Evolutionary conservation across 1,140 invertebrate genomes (phyloP), one percentile per base, ranked within the genome.

Genomic region (Thereuonema tuberculata): DNA sequence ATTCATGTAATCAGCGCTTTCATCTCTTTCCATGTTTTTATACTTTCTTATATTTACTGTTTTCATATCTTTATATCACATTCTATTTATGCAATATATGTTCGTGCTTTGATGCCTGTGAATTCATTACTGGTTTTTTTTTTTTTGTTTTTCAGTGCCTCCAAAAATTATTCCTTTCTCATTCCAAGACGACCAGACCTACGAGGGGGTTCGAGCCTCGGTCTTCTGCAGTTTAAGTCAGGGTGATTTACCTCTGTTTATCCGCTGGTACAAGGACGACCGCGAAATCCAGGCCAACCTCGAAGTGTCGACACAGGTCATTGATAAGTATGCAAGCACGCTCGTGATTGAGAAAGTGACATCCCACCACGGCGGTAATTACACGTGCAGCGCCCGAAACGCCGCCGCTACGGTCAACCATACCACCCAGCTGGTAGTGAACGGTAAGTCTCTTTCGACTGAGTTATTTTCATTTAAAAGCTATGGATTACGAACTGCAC

Each of bases 381-480:
- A 76, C 63, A 73, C 72, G 0, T 78, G 76, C 61, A 67, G 69
- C 23, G 75, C 74, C 1, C 63, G 61, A 37, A 80, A 78, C 67
- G 55, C 63, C 28, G 75, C 72, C 27, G 76, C 87, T 31, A 79
- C 81, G 53, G 87, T 86, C 64, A 74, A 78, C 21, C 84, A 85
- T 65, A 82, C 84, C 3, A 83, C 87, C 23, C 81, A 81, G 0
- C 76, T 93, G 0, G 86, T 84, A 25, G 88, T 93, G 0, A 87
- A 89, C 72, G 87, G 89, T 93, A 78, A 78, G 73, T 49, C 31
- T 37, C 5, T n/a, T n/a, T n/a, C n/a, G n/a, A n/a, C n/a, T n/a
- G n/a, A n/a, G n/a, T n/a, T n/a, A n/a, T n/a, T n/a, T n/a, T n/a
- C n/a, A n/a, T n/a, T n/a, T n/a, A n/a, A n/a, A n/a, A n/a, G n/a